Percentiles rank a stretch among this genome's conserved stretches.
These are phyloP conservation scores for Porites lutea DNA, from an alignment of 64 coral and sea anemone species.

Conservation along the genomic window DNA sequence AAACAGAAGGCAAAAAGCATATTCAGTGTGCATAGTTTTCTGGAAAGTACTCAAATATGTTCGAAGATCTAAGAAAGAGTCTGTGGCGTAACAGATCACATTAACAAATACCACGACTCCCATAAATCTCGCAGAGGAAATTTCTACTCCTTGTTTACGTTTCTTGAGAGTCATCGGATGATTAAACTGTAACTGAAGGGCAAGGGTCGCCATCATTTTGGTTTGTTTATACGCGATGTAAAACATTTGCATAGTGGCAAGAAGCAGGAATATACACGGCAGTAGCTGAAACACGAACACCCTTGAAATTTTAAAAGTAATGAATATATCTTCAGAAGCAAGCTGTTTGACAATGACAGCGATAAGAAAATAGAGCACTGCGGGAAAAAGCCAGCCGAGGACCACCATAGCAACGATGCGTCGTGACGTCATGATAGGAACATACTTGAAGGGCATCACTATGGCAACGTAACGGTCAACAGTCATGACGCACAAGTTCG, in stretches of 20 bases:
- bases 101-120: background rate
- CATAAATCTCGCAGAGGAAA: background rate
- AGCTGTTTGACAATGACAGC: background rate
- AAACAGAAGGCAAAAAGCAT: background rate
- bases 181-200: background rate
- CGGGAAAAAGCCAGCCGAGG: background rate
- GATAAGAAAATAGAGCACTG: background rate
- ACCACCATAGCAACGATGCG: background rate
- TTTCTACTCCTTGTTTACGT: background rate
- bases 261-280: background rate
- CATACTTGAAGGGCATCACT: constrained; percentile 24
- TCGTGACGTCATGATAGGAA: background rate
- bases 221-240: background rate
- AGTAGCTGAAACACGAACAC: background rate
- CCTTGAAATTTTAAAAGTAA: background rate
- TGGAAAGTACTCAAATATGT: background rate
- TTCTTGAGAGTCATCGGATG: background rate
- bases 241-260: constrained; percentile 7
- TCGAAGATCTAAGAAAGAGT: background rate
- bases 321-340: background rate
- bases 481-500: constrained; percentile 3
- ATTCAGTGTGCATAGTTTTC: background rate
- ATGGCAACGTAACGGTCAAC: constrained; percentile 26
- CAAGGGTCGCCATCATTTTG: background rate
- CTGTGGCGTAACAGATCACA: background rate